A percentile compares a stretch with the other conserved stretches of the same genome.
Conservation (phyloP, 37 sponge, comb jelly and placozoan genomes). For the Spongia lamella region DNA sequence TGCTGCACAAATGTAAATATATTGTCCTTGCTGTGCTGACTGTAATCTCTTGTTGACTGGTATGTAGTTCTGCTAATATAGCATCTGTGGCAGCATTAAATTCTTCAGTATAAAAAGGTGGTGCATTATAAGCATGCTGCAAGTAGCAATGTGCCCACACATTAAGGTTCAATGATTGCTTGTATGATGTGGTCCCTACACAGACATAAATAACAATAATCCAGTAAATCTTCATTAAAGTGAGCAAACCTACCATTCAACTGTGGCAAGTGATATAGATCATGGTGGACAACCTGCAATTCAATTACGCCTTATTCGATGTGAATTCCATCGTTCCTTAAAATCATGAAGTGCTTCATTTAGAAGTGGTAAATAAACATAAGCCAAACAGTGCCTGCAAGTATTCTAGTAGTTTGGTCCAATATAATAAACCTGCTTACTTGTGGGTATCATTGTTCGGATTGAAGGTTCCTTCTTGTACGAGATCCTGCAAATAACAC, state of each 20-base stretch:
- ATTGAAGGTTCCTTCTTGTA: slow-evolving; percentile 22
- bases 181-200: slow-evolving; percentile 20
- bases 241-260: slow-evolving; percentile 12
- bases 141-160: slow-evolving; percentile 22
- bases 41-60: too few species aligned
- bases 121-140: slow-evolving; percentile 8
- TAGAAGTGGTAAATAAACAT: slow-evolving; percentile 18
- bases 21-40: too few species aligned
- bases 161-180: slow-evolving; percentile 3
- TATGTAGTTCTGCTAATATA: background rate
- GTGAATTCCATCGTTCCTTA: slow-evolving; percentile 37
- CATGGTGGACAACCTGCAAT: slow-evolving; percentile 37
- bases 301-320: slow-evolving; percentile 7
- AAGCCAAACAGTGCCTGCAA: slow-evolving; percentile 25
- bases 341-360: slow-evolving; percentile 24
- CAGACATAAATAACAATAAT: too few species aligned
- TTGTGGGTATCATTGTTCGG: slow-evolving; percentile 4
- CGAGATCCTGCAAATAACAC: slow-evolving; percentile 2
- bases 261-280: slow-evolving; percentile 31
- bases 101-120: slow-evolving; percentile 25
- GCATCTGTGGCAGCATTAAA: slow-evolving; percentile 24
- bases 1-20: too few species aligned
- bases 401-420: too few species aligned
- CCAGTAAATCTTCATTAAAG: background rate
- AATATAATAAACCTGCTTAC: background rate